These are phyloP conservation scores for Cheilosia soror DNA, from an alignment of 2,888 invertebrate genomes.

Conservation along the genomic window DNA sequence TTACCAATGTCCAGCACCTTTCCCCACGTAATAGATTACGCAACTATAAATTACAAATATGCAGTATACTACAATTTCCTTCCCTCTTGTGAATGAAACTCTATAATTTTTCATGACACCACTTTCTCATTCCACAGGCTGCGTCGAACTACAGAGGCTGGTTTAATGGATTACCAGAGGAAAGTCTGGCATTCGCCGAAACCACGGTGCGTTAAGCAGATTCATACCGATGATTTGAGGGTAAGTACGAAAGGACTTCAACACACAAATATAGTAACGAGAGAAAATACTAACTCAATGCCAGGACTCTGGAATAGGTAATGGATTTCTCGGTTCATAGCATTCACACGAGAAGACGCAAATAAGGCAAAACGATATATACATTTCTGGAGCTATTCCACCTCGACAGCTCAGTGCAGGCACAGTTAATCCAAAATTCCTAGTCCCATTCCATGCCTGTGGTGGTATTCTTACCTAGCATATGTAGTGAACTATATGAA, in stretches of 20 bases:
- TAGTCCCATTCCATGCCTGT: constrained; percentile 37
- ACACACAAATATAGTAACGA: not conserved
- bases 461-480: constrained; percentile 27
- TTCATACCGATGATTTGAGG: constrained; percentile 81
- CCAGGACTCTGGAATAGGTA: constrained; percentile 17
- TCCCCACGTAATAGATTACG: constrained; percentile 11
- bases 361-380: constrained; percentile 67
- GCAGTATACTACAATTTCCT: constrained; percentile 26
- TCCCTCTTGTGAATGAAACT: constrained; percentile 12
- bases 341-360: constrained; percentile 44
- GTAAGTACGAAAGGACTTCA: constrained; percentile 77
- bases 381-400: constrained; percentile 59
- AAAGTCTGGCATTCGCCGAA: constrained; percentile 86
- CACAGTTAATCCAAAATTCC: constrained; percentile 67
- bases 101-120: constrained; percentile 34
- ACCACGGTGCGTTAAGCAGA: constrained; percentile 85
- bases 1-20: constrained; percentile 1
- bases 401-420: constrained; percentile 39
- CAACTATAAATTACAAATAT: constrained; percentile 50
- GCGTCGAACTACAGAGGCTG: constrained; percentile 86
- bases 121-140: constrained; percentile 83
- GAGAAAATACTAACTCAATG: not conserved
- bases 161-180: constrained; percentile 86
- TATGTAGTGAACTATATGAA: constrained; percentile 21
- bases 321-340: constrained; percentile 56